Evolutionary conservation across 1,140 invertebrate genomes (phyloP).

Genomic region (Plectrocnemia conspersa): DNA sequence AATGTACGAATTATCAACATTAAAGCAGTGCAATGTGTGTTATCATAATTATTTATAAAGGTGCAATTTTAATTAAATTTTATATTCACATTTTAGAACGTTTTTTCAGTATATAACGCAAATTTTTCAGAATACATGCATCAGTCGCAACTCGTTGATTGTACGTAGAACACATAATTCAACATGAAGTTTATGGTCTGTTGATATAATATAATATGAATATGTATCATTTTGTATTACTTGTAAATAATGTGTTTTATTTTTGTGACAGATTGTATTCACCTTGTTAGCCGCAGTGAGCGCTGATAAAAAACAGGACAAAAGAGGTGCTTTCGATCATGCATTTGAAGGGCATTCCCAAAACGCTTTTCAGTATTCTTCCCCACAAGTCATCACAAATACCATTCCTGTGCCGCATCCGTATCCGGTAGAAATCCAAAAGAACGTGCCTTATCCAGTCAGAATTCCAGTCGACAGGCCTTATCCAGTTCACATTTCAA

Average conservation of each 20-base stretch:
- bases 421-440: constrained; percentile 42
- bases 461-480: constrained; percentile 39
- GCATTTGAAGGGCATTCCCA: constrained; percentile 38
- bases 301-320: constrained; percentile 39
- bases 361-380: constrained; percentile 28
- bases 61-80: too few relatives aligned
- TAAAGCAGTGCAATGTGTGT: background rate
- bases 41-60: background rate
- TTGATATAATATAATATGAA: background rate
- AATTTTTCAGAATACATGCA: too few relatives aligned
- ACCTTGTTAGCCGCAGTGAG: constrained; percentile 36
- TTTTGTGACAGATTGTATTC: constrained; percentile 4
- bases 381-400: constrained; percentile 37
- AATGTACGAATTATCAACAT: background rate
- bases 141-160: too few relatives aligned
- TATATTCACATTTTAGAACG: too few relatives aligned
- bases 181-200: background rate
- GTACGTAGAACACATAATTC: too few relatives aligned
- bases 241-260: constrained; percentile 10
- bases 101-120: too few relatives aligned
- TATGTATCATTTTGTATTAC: too few relatives aligned
- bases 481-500: constrained; percentile 33
- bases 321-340: constrained; percentile 40
- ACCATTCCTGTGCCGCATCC: constrained; percentile 41
- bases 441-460: constrained; percentile 38